A percentile compares a stretch with the other conserved stretches of the same genome.
These are phyloP conservation scores for Anoncus sp. DNA, from an alignment of 2,888 invertebrate genomes.

Conservation along the genomic window DNA sequence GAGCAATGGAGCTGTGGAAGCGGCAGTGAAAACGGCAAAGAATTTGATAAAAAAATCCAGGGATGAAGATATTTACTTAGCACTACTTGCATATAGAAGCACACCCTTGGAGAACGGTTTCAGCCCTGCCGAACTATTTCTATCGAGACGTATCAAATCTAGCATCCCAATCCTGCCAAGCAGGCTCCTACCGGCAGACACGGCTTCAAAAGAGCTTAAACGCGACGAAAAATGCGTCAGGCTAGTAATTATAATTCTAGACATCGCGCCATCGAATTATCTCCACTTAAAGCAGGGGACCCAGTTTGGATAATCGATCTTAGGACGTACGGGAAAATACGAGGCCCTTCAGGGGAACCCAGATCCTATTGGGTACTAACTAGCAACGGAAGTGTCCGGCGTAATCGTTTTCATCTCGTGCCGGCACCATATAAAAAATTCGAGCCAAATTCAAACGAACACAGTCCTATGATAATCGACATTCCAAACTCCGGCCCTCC, in stretches of 20 bases:
- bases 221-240: conserved; percentile 13
- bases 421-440: conserved; percentile 28
- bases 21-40: conserved; percentile 20
- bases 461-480: conserved; percentile 4
- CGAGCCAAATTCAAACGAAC: neutral
- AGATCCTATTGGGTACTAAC: conserved; percentile 35
- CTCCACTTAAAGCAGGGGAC: conserved; percentile 26
- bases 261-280: conserved; percentile 27
- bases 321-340: conserved; percentile 30
- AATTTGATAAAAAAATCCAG: conserved; percentile 23
- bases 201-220: neutral
- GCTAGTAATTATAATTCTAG: conserved; percentile 9
- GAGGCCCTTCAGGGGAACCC: neutral
- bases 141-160: conserved; percentile 22
- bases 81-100: conserved; percentile 9
- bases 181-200: conserved; percentile 13
- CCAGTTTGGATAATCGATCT: conserved; percentile 36
- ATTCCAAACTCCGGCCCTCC: neutral
- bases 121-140: conserved; percentile 40
- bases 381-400: conserved; percentile 30
- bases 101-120: conserved; percentile 35
- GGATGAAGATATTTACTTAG: conserved; percentile 20
- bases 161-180: conserved; percentile 20
- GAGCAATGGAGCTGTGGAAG: conserved; percentile 31
- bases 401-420: conserved; percentile 37